Conservation (phyloP, 2,113 vertebrate genomes). For the Gallinago paraguaiae region DNA sequence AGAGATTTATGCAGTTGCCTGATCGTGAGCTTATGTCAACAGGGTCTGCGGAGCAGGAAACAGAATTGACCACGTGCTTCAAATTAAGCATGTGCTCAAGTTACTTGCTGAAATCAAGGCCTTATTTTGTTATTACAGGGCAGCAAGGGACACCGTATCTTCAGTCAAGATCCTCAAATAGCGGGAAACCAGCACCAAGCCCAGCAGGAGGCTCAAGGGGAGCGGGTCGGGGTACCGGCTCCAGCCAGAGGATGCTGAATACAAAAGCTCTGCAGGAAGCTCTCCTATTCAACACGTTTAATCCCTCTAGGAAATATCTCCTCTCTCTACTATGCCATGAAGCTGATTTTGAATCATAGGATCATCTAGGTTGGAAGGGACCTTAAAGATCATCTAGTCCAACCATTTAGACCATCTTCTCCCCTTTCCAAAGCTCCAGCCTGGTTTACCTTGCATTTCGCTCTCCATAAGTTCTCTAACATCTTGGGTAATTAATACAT, state of each 20-base stretch:
- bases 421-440: background rate
- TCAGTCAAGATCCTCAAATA: background rate
- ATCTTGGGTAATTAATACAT: background rate
- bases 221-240: background rate
- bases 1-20: background rate
- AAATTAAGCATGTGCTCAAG: background rate
- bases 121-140: background rate
- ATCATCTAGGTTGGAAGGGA: too few relatives aligned
- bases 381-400: too few relatives aligned
- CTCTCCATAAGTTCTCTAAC: background rate
- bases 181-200: background rate
- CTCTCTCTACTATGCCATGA: background rate
- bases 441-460: background rate
- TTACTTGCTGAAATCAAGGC: background rate
- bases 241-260: background rate
- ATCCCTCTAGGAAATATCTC: background rate
- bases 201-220: background rate
- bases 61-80: background rate
- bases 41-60: background rate
- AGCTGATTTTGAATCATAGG: background rate
- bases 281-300: background rate
- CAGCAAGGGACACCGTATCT: background rate
- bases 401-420: background rate
- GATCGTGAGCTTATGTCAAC: background rate
- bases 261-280: background rate